Percentiles rank a stretch among this genome's conserved stretches.
Evolutionary conservation across 2,888 invertebrate species (phyloP).

Genomic region (Macaria liturata): DNA sequence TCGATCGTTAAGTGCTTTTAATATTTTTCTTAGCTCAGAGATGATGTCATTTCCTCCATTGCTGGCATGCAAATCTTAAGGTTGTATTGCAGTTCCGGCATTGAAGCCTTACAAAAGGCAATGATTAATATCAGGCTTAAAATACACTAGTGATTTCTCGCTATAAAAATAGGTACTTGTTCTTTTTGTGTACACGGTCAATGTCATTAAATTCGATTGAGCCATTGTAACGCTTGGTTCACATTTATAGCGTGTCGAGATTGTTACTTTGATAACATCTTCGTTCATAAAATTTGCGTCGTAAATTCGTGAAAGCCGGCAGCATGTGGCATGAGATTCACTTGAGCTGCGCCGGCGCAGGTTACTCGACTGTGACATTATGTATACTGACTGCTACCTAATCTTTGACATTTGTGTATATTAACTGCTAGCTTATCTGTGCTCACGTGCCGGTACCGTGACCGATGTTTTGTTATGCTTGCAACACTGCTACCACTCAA

Average conservation of each 20-base stretch:
- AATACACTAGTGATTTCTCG: not conserved
- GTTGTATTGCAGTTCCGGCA: conserved; percentile 16
- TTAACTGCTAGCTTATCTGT: conserved; percentile 7
- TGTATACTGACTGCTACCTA: conserved; percentile 22
- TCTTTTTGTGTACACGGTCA: conserved; percentile 9
- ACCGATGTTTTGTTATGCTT: conserved; percentile 60
- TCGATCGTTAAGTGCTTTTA: conserved; percentile 15
- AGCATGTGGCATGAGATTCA: conserved; percentile 32
- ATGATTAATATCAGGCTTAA: conserved; percentile 11
- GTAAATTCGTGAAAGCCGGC: conserved; percentile 23
- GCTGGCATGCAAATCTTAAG: conserved; percentile 15
- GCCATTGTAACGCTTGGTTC: conserved; percentile 9
- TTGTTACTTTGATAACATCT: conserved; percentile 10
- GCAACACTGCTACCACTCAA: conserved; percentile 43
- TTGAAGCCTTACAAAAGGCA: conserved; percentile 1
- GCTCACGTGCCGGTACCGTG: conserved; percentile 59
- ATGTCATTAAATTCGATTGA: conserved; percentile 4
- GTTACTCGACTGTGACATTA: conserved; percentile 60
- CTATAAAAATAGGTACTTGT: conserved; percentile 3
- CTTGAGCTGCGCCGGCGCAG: conserved; percentile 34
- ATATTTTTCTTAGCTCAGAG: conserved; percentile 12
- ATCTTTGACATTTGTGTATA: conserved; percentile 3
- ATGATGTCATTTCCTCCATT: conserved; percentile 21
- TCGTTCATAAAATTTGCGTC: conserved; percentile 11
- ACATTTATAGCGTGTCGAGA: conserved; percentile 23